A percentile compares a stretch with the other conserved stretches of the same genome.
These are phyloP conservation scores for Clunio marinus DNA, from an alignment of 2,888 invertebrate genomes.

Conservation along the genomic window DNA sequence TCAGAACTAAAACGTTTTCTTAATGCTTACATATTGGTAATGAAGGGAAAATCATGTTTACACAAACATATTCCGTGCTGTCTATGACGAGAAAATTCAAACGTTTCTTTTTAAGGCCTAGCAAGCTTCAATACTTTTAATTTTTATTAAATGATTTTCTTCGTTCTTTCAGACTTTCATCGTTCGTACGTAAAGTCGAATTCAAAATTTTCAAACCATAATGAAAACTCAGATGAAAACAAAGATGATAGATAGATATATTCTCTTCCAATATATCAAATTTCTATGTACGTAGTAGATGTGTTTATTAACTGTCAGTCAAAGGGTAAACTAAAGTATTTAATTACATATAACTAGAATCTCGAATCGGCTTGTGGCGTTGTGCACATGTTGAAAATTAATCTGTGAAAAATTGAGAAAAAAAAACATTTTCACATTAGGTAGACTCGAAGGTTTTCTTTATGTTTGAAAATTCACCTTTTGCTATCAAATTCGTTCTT, in stretches of 20 bases:
- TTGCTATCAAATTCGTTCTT: no score
- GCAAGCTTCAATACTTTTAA: no score
- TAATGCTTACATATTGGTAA: no score
- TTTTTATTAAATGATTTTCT: background rate
- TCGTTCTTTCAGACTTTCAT: background rate
- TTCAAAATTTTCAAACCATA: background rate
- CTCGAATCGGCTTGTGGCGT: no score
- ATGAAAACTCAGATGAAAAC: background rate
- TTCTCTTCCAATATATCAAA: slow-evolving; percentile 26
- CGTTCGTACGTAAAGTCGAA: background rate
- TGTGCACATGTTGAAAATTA: no score
- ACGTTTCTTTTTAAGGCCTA: background rate
- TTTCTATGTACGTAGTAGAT: slow-evolving; percentile 17
- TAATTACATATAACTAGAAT: no score
- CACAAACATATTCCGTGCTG: slow-evolving; percentile 22
- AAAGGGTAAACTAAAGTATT: no score
- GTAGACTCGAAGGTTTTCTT: background rate
- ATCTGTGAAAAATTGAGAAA: no score
- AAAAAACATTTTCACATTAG: no score
- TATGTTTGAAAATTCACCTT: background rate
- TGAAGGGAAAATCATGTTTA: slow-evolving; percentile 37
- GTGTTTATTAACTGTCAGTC: slow-evolving; percentile 28
- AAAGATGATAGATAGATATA: background rate
- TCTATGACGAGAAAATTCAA: background rate
- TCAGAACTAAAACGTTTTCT: background rate